Base-by-base conservation (phyloP, 2,113 vertebrate species). In the Nyctibius bracteatus region DNA sequence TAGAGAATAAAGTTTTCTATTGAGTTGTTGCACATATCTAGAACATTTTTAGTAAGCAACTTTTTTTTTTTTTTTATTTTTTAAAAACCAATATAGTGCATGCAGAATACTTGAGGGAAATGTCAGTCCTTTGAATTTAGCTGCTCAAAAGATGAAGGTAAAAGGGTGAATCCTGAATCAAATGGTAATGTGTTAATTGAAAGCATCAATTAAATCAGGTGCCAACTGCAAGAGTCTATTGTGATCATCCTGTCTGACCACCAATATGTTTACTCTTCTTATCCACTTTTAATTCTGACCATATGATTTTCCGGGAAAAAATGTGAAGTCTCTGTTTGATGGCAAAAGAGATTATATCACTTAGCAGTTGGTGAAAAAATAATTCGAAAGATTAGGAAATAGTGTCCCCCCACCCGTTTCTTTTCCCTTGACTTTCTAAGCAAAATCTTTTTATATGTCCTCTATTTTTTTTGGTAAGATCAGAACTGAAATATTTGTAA, bases 381-480 rank as follows among this genome's bases (percentile, higher is more conserved):
- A 68, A 37, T 22, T 13, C 59, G 52, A 77, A 72, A 57, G 8
- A 43, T 46, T 47, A 67, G 18, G 55, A 70, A 84, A 68, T 18
- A 10, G 2, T n/a, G 9, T 66, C 0, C 6, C 21, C 10, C 3
- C 14, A 18, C 4, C 6, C 9, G 19, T 75, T 58, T 84, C 27
- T 54, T 57, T 24, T 81, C 5, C 17, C 4, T 54, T 59, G 31
- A 16, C 81, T 85, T 86, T 77, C 39, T 55, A 67, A 61, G 16
- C 4, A 58, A 66, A 79, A 23, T 22, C 2, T 43, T 59, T 71
- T 61, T 41, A 39, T 51, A 35, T 22, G 11, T 68, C 3, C 5
- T 65, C 8, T 66, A 5, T 37, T 80, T 71, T 77, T 77, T 58
- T 77, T n/a, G 7, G 28, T 67, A 49, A 61, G 33, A 75, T 67